A percentile compares a stretch with the other conserved stretches of the same genome.
Conservation (phyloP, 2,888 invertebrate species). For the Toxonevra muliebris region DNA sequence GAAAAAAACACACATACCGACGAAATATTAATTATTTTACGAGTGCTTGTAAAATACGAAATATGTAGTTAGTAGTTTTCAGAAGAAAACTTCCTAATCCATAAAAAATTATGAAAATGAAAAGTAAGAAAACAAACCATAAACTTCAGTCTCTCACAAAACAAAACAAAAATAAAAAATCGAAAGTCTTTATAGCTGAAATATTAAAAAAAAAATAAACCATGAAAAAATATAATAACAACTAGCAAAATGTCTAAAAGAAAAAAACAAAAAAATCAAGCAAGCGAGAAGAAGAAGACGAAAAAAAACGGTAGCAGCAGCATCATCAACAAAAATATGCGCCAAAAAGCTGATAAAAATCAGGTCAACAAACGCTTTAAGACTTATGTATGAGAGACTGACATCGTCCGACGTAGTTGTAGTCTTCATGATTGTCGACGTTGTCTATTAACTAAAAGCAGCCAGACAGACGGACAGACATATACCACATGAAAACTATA, state of each 20-base stretch:
- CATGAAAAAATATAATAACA: conserved; percentile 1
- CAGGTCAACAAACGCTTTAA: conserved; percentile 35
- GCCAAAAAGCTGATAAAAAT: conserved; percentile 22
- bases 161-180: neutral
- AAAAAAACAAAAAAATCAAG: neutral
- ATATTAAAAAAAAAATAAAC: neutral
- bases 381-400: neutral
- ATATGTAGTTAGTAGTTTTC: no score
- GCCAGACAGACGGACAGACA: no score
- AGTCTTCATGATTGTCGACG: no score
- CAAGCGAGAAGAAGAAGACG: neutral
- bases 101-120: no score
- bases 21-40: no score
- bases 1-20: no score
- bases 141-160: no score
- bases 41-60: no score
- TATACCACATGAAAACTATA: no score
- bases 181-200: conserved; percentile 3
- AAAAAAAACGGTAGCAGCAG: neutral
- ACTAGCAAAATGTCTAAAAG: neutral
- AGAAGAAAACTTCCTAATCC: no score
- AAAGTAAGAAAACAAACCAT: no score
- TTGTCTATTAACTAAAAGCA: no score
- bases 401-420: neutral
- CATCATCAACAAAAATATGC: conserved; percentile 15